Evolutionary conservation across 2,113 vertebrate genomes (phyloP).

Genomic region (Nansenia antarctica): DNA sequence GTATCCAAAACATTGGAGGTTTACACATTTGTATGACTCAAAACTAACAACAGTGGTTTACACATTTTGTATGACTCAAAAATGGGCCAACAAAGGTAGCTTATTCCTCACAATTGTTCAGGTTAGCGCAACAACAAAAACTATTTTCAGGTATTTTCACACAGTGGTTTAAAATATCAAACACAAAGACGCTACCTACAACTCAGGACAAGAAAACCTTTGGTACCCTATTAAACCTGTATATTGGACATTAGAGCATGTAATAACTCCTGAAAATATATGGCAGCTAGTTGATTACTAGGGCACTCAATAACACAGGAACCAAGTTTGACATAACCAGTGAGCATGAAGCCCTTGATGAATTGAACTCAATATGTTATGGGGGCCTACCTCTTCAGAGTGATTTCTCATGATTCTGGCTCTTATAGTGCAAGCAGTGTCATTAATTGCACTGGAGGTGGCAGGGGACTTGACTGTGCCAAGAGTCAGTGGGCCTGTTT

Average conservation of each 20-base stretch:
- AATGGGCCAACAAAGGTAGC: neutral
- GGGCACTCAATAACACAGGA: constrained; percentile 31
- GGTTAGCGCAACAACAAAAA: too few relatives aligned
- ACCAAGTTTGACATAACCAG: constrained; percentile 49
- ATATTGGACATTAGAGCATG: constrained; percentile 1
- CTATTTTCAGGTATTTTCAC: neutral
- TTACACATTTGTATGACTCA: neutral
- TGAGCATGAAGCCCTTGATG: constrained; percentile 48
- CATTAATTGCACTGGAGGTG: constrained; percentile 48
- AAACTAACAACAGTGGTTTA: neutral
- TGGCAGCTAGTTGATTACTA: constrained; percentile 47
- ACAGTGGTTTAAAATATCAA: neutral
- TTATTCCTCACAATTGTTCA: neutral
- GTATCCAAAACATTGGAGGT: neutral
- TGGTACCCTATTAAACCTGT: neutral
- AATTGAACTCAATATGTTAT: constrained; percentile 52
- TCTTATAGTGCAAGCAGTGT: constrained; percentile 44
- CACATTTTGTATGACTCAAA: neutral
- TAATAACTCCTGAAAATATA: constrained; percentile 26
- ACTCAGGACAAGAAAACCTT: neutral
- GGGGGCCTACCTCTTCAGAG: constrained; percentile 26
- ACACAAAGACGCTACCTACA: neutral
- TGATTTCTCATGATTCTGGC: constrained; percentile 57
- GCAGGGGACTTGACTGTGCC: constrained; percentile 21
- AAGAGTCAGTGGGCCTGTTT: constrained; percentile 16